Percentiles rank a stretch among this genome's conserved stretches.
phyloP scores from a whole-genome alignment of 2,113 vertebrate genomes.

The Irena cyanogastra region DNA sequence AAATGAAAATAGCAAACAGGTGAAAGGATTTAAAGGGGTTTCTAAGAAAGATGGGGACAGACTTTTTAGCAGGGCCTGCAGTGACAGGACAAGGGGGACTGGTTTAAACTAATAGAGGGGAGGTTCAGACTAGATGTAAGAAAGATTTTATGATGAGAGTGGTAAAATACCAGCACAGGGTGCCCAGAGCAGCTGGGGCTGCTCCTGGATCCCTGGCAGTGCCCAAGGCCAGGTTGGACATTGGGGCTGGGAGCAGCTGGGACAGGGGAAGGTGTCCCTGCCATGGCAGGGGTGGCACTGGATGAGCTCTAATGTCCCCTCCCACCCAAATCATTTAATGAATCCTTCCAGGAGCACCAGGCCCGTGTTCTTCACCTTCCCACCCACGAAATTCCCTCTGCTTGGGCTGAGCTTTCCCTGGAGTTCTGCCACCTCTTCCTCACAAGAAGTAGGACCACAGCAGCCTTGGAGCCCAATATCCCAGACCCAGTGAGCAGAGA shows the following conservation, averaged over 20 bases:
- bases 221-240: neutral
- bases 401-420: neutral
- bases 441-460: neutral
- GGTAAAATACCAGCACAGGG: neutral
- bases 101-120: neutral
- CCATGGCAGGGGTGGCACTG: neutral
- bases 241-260: neutral
- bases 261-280: neutral
- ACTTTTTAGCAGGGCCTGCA: neutral
- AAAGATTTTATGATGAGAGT: neutral
- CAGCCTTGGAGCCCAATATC: rapidly evolving
- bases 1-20: neutral
- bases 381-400: neutral
- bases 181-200: neutral
- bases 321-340: neutral
- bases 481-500: neutral
- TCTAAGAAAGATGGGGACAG: neutral
- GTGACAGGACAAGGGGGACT: neutral
- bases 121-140: neutral
- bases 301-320: rapidly evolving
- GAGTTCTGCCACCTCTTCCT: neutral
- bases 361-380: neutral
- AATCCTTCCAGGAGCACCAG: neutral
- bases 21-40: neutral
- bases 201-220: neutral